phyloP scores from a whole-genome alignment of 2,797 vertebrate genomes.

The Sebastes itinus region DNA sequence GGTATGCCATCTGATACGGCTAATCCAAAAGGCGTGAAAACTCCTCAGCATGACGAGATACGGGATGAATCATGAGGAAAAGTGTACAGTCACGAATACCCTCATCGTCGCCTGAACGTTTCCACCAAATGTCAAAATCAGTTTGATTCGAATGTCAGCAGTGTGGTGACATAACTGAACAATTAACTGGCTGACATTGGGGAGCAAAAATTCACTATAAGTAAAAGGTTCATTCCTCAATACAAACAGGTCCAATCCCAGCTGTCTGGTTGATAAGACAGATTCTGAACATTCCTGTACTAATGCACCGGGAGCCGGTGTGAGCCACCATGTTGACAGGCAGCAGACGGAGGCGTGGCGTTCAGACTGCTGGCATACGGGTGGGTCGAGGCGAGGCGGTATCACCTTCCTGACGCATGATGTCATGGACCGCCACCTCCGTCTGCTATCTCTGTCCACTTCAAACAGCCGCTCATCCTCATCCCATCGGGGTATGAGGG shows the following conservation, averaged over 20 bases:
- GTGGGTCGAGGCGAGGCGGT: conserved; percentile 36
- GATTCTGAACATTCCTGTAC: conserved; percentile 18
- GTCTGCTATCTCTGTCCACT: conserved; percentile 30
- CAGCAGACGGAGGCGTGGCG: conserved; percentile 31
- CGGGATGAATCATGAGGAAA: conserved; percentile 37
- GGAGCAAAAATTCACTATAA: neutral
- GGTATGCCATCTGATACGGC: conserved; percentile 44
- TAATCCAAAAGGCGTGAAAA: conserved; percentile 48
- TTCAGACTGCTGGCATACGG: conserved; percentile 24
- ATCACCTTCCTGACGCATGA: conserved; percentile 56
- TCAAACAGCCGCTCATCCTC: conserved; percentile 30
- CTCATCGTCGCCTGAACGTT: conserved; percentile 28
- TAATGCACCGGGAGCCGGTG: neutral
- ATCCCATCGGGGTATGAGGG: conserved; percentile 59
- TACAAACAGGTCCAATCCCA: neutral
- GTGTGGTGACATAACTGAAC: neutral
- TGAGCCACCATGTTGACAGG: conserved; percentile 49
- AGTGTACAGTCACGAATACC: conserved; percentile 75
- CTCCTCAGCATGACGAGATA: conserved; percentile 47
- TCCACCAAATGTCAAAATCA: neutral
- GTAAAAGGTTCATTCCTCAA: neutral
- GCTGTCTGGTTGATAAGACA: conserved; percentile 1
- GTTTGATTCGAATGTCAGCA: neutral
- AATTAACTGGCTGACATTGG: neutral
- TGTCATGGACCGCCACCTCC: conserved; percentile 56